phyloP scores from a whole-genome alignment of 2,113 vertebrate genomes.

The Rhinopomastus cyanomelas region DNA sequence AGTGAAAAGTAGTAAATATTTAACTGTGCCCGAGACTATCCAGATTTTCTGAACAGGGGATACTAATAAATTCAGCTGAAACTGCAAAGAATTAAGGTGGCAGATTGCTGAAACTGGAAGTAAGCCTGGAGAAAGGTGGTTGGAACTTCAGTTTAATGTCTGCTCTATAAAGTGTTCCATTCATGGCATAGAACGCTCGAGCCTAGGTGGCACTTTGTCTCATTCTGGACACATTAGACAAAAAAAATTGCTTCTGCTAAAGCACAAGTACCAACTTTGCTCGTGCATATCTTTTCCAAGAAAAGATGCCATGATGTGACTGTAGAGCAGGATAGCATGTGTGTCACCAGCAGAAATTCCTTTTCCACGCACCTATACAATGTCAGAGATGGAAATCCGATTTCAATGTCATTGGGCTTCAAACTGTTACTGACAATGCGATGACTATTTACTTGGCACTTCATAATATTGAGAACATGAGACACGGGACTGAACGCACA shows the following conservation, averaged over 20 bases:
- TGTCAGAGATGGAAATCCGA: not conserved
- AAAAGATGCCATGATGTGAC: not conserved
- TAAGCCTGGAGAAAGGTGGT: not conserved
- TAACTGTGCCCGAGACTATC: not conserved
- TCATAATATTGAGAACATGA: not conserved
- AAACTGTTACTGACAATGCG: not conserved
- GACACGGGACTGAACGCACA: not conserved
- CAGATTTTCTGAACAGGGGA: not conserved
- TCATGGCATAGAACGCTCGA: not conserved
- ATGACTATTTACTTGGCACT: not conserved
- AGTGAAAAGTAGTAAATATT: not conserved
- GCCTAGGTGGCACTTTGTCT: not conserved
- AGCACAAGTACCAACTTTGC: not conserved
- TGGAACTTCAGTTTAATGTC: not conserved
- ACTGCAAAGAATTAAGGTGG: constrained; percentile 1
- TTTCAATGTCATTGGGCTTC: not conserved
- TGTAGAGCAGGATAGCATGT: not conserved
- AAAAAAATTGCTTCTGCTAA: not conserved
- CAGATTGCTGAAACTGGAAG: not conserved
- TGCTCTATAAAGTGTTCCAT: not conserved
- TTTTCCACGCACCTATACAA: not conserved
- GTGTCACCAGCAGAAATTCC: not conserved
- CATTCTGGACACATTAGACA: not conserved
- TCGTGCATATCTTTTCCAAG: not conserved
- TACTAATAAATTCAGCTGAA: not conserved